A percentile compares a stretch with the other conserved stretches of the same genome.
These are phyloP conservation scores for Miltochrista miniata DNA, from an alignment of 2,888 invertebrate genomes.

Conservation along the genomic window DNA sequence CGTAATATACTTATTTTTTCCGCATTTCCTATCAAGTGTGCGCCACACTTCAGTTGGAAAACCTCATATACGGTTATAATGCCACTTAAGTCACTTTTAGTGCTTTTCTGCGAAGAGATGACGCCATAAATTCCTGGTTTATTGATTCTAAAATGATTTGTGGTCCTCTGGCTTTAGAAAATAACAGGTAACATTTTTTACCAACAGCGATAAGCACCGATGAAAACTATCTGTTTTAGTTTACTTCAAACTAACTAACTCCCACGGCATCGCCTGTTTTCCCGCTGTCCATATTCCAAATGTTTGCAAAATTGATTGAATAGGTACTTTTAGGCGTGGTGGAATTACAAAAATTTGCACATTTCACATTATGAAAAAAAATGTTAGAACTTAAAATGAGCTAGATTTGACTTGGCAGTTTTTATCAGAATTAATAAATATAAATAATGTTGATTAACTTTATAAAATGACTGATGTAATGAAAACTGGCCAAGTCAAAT, in stretches of 20 bases:
- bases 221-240: background rate
- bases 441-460: too few relatives aligned
- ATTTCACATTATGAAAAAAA: too few relatives aligned
- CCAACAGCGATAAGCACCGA: background rate
- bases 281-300: too few relatives aligned
- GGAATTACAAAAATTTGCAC: too few relatives aligned
- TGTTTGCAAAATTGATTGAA: too few relatives aligned
- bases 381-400: too few relatives aligned
- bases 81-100: slow-evolving; percentile 24
- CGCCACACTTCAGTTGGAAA: slow-evolving; percentile 27
- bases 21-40: slow-evolving; percentile 46
- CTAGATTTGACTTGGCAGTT: too few relatives aligned
- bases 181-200: slow-evolving; percentile 14
- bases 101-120: slow-evolving; percentile 20
- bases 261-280: too few relatives aligned
- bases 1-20: background rate
- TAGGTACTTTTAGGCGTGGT: too few relatives aligned
- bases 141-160: slow-evolving; percentile 29
- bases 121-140: slow-evolving; percentile 29
- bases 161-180: slow-evolving; percentile 19
- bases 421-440: too few relatives aligned
- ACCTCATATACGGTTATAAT: slow-evolving; percentile 17
- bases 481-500: too few relatives aligned
- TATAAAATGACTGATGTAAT: too few relatives aligned
- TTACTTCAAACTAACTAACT: background rate